These are phyloP conservation scores for Aspidoscelis tigris DNA, from an alignment of 2,113 vertebrate species.

Conservation along the genomic window DNA sequence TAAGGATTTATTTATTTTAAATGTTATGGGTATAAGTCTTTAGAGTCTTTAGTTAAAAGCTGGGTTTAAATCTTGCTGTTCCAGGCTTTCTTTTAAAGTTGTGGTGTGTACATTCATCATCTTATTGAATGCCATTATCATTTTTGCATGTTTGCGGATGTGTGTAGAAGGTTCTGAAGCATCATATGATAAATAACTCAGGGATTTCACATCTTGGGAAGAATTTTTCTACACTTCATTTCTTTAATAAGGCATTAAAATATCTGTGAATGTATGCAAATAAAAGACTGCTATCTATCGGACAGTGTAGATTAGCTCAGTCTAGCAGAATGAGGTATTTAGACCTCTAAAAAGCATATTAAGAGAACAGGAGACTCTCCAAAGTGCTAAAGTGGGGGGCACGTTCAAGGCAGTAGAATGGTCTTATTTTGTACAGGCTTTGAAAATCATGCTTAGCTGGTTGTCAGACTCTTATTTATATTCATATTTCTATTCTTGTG, in stretches of 20 bases:
- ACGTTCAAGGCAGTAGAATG: neutral
- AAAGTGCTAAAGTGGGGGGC: neutral
- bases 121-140: too few species aligned
- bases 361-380: neutral
- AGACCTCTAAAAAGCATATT: neutral
- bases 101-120: neutral
- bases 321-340: neutral
- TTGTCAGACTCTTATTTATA: constrained; percentile 3
- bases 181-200: too few species aligned
- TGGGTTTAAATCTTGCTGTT: too few species aligned
- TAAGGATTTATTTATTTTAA: constrained; percentile 74
- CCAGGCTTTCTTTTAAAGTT: too few species aligned
- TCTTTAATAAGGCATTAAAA: constrained; percentile 18
- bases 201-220: too few species aligned
- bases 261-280: neutral
- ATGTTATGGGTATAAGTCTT: constrained; percentile 31
- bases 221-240: neutral
- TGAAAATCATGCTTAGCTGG: neutral
- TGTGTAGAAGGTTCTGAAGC: too few species aligned
- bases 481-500: neutral
- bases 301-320: neutral
- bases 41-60: constrained; percentile 9
- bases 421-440: neutral
- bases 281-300: neutral
- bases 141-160: too few species aligned